phyloP scores from a whole-genome alignment of 2,888 invertebrate species.

The Chydorus sphaericus region DNA sequence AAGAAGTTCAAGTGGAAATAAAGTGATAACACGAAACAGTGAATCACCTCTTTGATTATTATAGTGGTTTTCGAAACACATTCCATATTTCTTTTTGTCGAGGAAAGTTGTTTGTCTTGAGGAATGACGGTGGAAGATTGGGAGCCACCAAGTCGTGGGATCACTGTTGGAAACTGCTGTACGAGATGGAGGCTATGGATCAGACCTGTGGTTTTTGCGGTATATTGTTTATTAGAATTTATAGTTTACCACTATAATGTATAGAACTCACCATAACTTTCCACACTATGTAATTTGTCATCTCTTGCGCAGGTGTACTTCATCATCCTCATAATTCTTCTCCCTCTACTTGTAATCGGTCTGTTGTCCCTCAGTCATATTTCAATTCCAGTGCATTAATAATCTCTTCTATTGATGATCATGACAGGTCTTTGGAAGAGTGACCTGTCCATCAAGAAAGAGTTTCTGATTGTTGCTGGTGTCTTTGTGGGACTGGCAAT shows the following conservation, averaged over 20 bases:
- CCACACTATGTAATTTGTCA: not conserved
- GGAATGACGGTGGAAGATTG: not conserved
- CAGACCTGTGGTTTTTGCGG: slow-evolving; percentile 63
- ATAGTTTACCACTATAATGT: no score
- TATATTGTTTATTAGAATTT: slow-evolving; percentile 23
- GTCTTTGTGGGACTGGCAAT: slow-evolving; percentile 81
- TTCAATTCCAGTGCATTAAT: no score
- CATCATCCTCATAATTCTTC: slow-evolving; percentile 62
- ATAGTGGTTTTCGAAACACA: no score
- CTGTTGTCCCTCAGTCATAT: no score
- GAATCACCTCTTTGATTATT: no score
- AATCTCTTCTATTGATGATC: not conserved
- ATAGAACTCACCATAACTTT: no score
- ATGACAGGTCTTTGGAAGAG: no score
- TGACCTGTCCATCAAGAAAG: no score
- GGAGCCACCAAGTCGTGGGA: not conserved
- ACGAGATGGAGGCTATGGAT: slow-evolving; percentile 73
- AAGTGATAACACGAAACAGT: no score
- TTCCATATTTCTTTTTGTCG: not conserved
- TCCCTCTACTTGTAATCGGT: slow-evolving; percentile 67
- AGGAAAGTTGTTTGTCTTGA: not conserved
- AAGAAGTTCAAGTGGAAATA: no score
- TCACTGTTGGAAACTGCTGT: slow-evolving; percentile 12
- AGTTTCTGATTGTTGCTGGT: no score
- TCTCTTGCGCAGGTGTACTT: slow-evolving; percentile 44